Base-by-base conservation (phyloP, 2,888 invertebrate species). In the Metallyticus violacea region DNA sequence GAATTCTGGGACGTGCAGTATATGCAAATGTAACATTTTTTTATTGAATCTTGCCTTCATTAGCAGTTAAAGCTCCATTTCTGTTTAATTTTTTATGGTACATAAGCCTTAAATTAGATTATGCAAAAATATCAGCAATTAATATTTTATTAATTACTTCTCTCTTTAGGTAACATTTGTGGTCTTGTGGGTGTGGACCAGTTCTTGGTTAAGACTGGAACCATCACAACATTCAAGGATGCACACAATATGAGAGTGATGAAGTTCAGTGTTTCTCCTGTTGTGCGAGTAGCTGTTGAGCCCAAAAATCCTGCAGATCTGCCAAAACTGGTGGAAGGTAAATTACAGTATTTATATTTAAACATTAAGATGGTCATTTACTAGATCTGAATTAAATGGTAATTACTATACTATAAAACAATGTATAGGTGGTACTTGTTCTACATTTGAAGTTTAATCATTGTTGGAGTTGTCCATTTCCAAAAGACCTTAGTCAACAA, bases 201-300 rank as follows among this genome's bases (percentile, higher is more conserved):
- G 93, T 99, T 97, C 94, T 95, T 99, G 91, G 97, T 99, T 87
- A 99, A 99, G 93, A 99, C 99, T 89, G 99, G 99, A 91, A 99
- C 99, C 90, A 99, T 99, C 92, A 97, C 98, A 90, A 99, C 99
- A 76, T 99, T 94, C 94, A 99, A 99, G 93, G 98, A 99, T 91
- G 99, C 99, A 15, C 99, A 99, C 94, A 99, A 99, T 95, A 96
- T 99, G 97, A 94, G 96, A 94, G 98, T 99, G 90, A 99, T 99
- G 99, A 99, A 99, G 93, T 99, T 99, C 96, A 98, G 98, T 90
- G 99, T 99, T 86, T 99, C 99, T 4, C 99, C 99, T 89, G 99
- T 99, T 87, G 99, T 99, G 92, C 97, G 99, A 91, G 98, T 99
- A 40, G 99, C 99, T 90, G 99, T 99, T 2, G 99, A 99, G 93